phyloP scores from a whole-genome alignment of 1,140 invertebrate species.

The Sitobion miscanthi region DNA sequence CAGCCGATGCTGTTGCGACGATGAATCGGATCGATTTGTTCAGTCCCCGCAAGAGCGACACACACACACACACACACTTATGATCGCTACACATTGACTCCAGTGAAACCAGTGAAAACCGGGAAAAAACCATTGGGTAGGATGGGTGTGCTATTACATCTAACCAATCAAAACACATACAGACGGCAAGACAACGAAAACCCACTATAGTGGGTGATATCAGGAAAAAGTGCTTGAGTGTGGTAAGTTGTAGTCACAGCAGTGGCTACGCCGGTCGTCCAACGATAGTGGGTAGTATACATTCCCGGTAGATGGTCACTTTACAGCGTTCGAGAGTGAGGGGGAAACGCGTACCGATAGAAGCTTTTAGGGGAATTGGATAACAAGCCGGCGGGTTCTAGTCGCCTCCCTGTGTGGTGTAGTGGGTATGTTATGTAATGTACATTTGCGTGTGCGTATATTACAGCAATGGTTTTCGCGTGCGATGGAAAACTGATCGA shows the following conservation, averaged over 20 bases:
- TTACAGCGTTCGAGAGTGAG: not conserved
- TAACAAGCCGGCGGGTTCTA: not conserved
- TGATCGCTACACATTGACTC: too few relatives aligned
- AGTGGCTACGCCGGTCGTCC: not conserved
- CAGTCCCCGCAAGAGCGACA: not conserved
- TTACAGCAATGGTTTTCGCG: not conserved
- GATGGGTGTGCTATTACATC: not conserved
- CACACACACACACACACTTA: not conserved
- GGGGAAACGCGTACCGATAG: not conserved
- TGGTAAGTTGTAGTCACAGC: not conserved
- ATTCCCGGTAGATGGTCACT: not conserved
- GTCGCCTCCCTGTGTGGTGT: too few relatives aligned
- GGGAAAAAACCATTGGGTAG: not conserved
- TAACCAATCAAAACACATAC: not conserved
- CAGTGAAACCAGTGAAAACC: too few relatives aligned
- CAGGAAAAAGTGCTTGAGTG: not conserved
- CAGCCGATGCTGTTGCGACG: not conserved
- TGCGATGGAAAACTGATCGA: not conserved
- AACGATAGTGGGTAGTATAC: not conserved
- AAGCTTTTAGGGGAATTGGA: constrained; percentile 31
- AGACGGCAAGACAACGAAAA: not conserved
- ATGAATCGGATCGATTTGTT: constrained; percentile 12
- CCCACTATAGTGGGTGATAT: not conserved
- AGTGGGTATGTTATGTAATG: too few relatives aligned
- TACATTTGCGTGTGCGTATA: not conserved